Conservation (phyloP, 2,797 vertebrate species). For the Acanthopagrus latus region DNA sequence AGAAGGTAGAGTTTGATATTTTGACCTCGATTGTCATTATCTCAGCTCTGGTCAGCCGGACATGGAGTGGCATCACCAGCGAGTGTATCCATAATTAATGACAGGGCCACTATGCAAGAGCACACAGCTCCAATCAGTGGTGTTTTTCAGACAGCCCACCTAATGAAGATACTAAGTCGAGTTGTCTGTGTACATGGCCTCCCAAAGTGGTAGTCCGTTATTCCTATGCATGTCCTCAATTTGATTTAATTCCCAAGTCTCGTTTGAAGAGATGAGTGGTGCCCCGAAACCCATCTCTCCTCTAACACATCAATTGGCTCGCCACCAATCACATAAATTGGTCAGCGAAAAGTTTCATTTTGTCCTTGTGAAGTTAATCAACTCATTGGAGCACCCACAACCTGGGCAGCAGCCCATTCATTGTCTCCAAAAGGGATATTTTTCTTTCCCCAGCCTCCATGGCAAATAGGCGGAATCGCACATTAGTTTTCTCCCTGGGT, state of each 20-base stretch:
- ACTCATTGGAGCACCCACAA: conserved; percentile 69
- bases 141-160: conserved; percentile 65
- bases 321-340: conserved; percentile 75
- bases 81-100: conserved; percentile 78
- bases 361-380: conserved; percentile 81
- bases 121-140: conserved; percentile 75
- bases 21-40: conserved; percentile 79
- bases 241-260: conserved; percentile 72
- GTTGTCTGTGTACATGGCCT: conserved; percentile 67
- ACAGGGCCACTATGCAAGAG: conserved; percentile 64
- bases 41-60: conserved; percentile 67
- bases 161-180: conserved; percentile 76
- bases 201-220: conserved; percentile 74
- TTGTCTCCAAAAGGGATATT: conserved; percentile 68
- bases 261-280: conserved; percentile 67
- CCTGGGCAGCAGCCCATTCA: conserved; percentile 61
- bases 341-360: conserved; percentile 78
- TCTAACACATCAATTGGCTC: conserved; percentile 58
- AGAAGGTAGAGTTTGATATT: conserved; percentile 60
- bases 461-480: conserved; percentile 70
- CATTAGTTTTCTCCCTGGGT: conserved; percentile 73
- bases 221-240: conserved; percentile 77
- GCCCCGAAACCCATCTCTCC: conserved; percentile 56
- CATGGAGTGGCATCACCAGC: conserved; percentile 62
- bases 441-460: conserved; percentile 68